phyloP scores from a whole-genome alignment of 2,113 vertebrate genomes.

The Alligator sinensis region DNA sequence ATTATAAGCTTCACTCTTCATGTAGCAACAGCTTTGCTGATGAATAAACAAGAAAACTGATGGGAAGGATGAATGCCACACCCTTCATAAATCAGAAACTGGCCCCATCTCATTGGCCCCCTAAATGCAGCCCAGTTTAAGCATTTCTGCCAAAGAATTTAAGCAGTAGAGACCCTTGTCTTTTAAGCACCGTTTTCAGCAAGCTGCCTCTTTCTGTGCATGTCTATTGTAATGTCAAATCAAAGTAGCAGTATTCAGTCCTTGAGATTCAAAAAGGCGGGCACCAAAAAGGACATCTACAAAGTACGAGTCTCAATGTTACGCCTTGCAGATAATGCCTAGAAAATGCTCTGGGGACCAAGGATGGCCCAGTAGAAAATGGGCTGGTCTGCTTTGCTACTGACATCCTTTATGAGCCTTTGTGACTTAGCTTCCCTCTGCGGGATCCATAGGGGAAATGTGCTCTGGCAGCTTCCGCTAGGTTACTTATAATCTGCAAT shows the following conservation, averaged over 20 bases:
- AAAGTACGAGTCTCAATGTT: not conserved
- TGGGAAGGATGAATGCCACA: not conserved
- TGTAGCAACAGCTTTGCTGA: not conserved
- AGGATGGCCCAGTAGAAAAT: too few relatives aligned
- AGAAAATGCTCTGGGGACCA: too few relatives aligned
- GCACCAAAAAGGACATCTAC: not conserved
- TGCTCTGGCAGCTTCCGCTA: too few relatives aligned
- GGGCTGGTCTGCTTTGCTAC: too few relatives aligned
- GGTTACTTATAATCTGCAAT: too few relatives aligned
- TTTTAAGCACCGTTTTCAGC: not conserved
- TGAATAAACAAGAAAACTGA: not conserved
- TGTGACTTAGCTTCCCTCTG: too few relatives aligned
- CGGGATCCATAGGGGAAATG: too few relatives aligned
- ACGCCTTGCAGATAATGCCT: not conserved
- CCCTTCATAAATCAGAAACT: not conserved
- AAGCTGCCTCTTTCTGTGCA: not conserved
- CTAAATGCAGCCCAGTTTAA: not conserved
- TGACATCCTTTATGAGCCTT: too few relatives aligned
- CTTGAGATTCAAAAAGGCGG: not conserved
- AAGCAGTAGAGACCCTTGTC: not conserved
- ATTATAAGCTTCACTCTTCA: not conserved
- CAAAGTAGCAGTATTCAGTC: not conserved
- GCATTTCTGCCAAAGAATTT: not conserved
- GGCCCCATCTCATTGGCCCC: not conserved
- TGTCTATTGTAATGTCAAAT: not conserved